Evolutionary conservation across 1,140 invertebrate genomes (phyloP).

Genomic region (Heliconius hewitsoni): DNA sequence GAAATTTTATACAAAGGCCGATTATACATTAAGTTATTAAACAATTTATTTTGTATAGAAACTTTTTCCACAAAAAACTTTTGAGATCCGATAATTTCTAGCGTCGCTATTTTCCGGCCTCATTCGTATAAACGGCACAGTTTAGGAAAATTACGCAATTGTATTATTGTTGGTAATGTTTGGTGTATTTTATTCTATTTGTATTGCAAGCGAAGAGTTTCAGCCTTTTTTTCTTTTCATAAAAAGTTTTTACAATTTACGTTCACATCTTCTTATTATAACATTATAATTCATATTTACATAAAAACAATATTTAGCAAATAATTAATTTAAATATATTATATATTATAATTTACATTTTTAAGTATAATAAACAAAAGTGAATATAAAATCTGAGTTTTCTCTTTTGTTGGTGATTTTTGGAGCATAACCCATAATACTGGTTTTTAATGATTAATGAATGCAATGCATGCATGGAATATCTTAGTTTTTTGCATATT

Average conservation of each 20-base stretch:
- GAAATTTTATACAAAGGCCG: neutral
- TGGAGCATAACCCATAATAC: slow-evolving; percentile 36
- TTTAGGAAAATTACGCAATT: slow-evolving; percentile 7
- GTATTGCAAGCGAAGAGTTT: neutral
- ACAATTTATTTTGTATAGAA: neutral
- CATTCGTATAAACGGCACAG: neutral
- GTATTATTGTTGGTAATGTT: neutral
- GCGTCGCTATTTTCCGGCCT: slow-evolving; percentile 8
- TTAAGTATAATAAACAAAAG: neutral
- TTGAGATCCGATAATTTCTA: slow-evolving; percentile 4
- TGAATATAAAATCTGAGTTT: slow-evolving; percentile 10
- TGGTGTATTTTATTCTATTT: neutral
- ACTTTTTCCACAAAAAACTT: neutral
- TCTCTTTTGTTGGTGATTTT: slow-evolving; percentile 33
- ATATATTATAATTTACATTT: too few species aligned
- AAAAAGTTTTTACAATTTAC: too few species aligned
- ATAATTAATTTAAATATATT: too few species aligned
- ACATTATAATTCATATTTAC: too few species aligned
- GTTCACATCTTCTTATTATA: too few species aligned
- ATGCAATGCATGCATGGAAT: slow-evolving; percentile 3
- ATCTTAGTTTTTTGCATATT: neutral
- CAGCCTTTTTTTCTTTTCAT: too few species aligned
- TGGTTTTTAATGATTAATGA: slow-evolving; percentile 25
- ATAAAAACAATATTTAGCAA: too few species aligned
- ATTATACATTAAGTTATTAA: too few species aligned